phyloP scores from a whole-genome alignment of 2,888 invertebrate species.

The Nomada lathburiana region DNA sequence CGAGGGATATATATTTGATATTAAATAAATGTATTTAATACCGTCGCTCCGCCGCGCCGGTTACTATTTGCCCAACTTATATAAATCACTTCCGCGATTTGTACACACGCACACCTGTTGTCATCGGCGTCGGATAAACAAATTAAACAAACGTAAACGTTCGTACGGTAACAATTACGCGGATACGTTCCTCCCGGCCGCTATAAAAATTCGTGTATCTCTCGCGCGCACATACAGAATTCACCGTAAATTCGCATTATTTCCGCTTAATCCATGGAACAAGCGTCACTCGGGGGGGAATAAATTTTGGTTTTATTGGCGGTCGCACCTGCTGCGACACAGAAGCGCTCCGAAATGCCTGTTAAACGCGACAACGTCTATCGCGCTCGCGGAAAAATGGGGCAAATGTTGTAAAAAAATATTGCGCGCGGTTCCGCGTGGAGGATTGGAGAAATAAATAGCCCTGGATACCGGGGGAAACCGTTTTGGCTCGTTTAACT shows the following conservation, averaged over 20 bases:
- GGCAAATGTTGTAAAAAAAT: too few species aligned
- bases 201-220: constrained; percentile 34
- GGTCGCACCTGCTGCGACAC: constrained; percentile 9
- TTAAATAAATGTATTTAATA: constrained; percentile 60
- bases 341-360: not conserved
- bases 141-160: constrained; percentile 49
- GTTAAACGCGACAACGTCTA: not conserved
- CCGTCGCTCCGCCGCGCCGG: not conserved
- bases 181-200: constrained; percentile 5
- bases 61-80: constrained; percentile 53
- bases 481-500: not conserved
- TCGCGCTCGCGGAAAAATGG: too few species aligned
- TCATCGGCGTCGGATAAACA: constrained; percentile 48
- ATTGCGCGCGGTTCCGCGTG: too few species aligned
- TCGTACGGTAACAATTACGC: constrained; percentile 48
- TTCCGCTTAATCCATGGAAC: constrained; percentile 29
- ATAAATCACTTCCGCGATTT: constrained; percentile 56
- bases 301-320: constrained; percentile 34
- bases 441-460: too few species aligned
- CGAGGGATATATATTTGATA: constrained; percentile 41
- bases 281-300: constrained; percentile 17
- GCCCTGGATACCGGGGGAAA: too few species aligned
- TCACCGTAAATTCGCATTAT: constrained; percentile 33
- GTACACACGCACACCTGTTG: constrained; percentile 50
- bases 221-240: not conserved